Evolutionary conservation across 2,113 vertebrate genomes (phyloP).

Genomic region (zebrafish (Danio rerio)): GRCz12tu NC_133196.1:2297501-2298000

Average conservation of each 20-base stretch:
- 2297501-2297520: too few relatives aligned
- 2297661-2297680: too few relatives aligned
- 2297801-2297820: neutral
- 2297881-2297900: neutral
- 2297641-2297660: too few relatives aligned
- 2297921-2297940: neutral
- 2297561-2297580: too few relatives aligned
- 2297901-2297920: neutral
- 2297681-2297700: neutral
- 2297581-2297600: too few relatives aligned
- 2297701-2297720: neutral
- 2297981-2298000: neutral
- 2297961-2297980: neutral
- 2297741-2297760: neutral
- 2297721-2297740: conserved; percentile 9
- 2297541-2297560: too few relatives aligned
- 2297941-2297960: conserved; percentile 4
- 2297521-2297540: neutral
- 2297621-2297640: too few relatives aligned
- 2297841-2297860: neutral
- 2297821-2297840: neutral
- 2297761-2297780: neutral
- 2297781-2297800: too few relatives aligned
- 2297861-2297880: neutral
- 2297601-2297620: too few relatives aligned